Conservation (phyloP, 2,113 vertebrate genomes). For the Pollachius pollachius region DNA sequence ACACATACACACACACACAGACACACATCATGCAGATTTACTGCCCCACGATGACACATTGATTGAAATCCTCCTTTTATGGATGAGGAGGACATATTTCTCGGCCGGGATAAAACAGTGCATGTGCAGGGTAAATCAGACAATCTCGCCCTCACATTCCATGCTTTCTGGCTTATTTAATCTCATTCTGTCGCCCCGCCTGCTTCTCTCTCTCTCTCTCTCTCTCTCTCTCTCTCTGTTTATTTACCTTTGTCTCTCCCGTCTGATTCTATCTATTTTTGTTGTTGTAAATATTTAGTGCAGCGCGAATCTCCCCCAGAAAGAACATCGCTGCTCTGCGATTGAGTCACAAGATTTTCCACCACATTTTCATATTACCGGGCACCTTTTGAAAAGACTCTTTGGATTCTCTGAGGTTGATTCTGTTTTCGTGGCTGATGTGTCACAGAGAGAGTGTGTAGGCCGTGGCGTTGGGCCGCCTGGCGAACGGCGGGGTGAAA, state of each 20-base stretch:
- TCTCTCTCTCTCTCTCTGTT: too few species aligned
- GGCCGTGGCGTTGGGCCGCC: not conserved
- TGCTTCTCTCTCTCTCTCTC: too few species aligned
- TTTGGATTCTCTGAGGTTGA: too few species aligned
- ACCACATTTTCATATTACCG: too few species aligned
- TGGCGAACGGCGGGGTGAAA: not conserved
- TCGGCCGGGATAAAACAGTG: slow-evolving; percentile 7
- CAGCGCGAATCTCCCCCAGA: too few species aligned
- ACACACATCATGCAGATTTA: slow-evolving; percentile 28
- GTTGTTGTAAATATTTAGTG: not conserved
- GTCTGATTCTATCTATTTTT: slow-evolving; percentile 12
- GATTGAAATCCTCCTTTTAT: slow-evolving; percentile 39
- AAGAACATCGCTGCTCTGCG: too few species aligned
- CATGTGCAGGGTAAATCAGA: slow-evolving; percentile 21
- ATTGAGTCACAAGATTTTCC: too few species aligned
- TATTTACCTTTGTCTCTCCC: not conserved
- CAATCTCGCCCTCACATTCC: slow-evolving; percentile 5
- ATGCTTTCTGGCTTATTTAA: not conserved
- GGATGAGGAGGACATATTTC: slow-evolving; percentile 29
- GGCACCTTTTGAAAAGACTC: too few species aligned
- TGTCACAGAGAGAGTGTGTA: not conserved
- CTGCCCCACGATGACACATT: slow-evolving; percentile 24
- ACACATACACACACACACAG: too few species aligned
- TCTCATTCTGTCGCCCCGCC: not conserved
- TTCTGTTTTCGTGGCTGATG: too few species aligned